Base-by-base conservation (phyloP, 2,888 invertebrate species). In the Epicampocera succincta region DNA sequence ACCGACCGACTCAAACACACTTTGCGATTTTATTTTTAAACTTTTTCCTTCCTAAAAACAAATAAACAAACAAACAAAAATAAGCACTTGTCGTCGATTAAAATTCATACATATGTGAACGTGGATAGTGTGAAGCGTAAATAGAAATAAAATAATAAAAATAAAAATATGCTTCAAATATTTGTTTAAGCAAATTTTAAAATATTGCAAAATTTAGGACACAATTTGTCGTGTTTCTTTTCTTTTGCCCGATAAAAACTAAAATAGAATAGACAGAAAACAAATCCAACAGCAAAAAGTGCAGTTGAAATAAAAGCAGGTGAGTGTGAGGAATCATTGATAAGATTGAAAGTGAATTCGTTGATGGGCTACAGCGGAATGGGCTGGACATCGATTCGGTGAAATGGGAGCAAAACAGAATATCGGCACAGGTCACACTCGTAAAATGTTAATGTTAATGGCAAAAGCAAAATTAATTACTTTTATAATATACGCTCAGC, bases 161-260 rank as follows among this genome's bases (percentile, higher is more conserved):
- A 50, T 21, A 60, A 33, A 65, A 13, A 65, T 25, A 29, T 17
- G 8, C 8, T 33, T 40, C 21, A 61, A 69, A 54, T 8, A 40
- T 38, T 40, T 25, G n/a, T 72, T 2, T 44, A 60, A 40, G 21
- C 42, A 17, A 56, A 66, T 38, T 58, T n/a, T 52, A 46, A 72
- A 83, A 71, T 72, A 76, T 80, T 79, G 60, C 71, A 56, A 83
- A 80, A 83, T 80, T 72, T 71, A 72, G 79, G 58, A 75, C 66
- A 75, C 61, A 75, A 38, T 56, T 56, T 69, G n/a, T n/a, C n/a
- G n/a, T n/a, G n/a, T n/a, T n/a, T n/a, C n/a, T 46, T 50, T 33
- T 68, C n/a, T 50, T 60, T n/a, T 46, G 25, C 9, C 11, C 29
- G 54, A 52, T 12, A 44, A 33, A 69, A 58, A 38, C 42, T 6